Base-by-base conservation (phyloP, 35 echinoderm and acorn worm genomes). In the Acanthaster planci region DNA sequence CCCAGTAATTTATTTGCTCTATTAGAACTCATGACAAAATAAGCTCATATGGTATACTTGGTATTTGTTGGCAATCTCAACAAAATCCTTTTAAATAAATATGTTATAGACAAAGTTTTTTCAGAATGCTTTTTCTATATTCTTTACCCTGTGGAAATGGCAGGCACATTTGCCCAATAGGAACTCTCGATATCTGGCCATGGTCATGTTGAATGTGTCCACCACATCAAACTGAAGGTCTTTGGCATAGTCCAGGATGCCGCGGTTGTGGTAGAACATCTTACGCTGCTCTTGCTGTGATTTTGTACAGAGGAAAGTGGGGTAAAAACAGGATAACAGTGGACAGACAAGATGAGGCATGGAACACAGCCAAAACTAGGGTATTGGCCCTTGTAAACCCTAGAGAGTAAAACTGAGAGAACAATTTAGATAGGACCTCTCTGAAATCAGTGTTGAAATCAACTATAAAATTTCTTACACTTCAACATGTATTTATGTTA, bases 161-260 rank as follows among this genome's bases (percentile, higher is more conserved):
- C 95, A 98, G 34, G 92, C 85, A 86, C 95, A 98, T 76, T 89
- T 98, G 26, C 95, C 95, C 26, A 90, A 86, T 42, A 93, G 55
- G 85, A 98, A 98, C 36, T 98, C 95, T 80, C 51, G 90, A 59
- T 94, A 98, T 82, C 95, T 84, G 8, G 95, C 91, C 95, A 98
- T 98, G 54, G 95, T 98, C 80, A 98, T 98, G 86, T 93, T 98
- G 85, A 98, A 93, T 37, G 95, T 98, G 34, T 98, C 95, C 9
- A 98, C 60, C 12, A 91, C 78, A n/a, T 83, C 77, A 77, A 60
- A 98, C 37, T 91, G 88, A 18, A 59, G 76, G 16, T 52, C 67
- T 31, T 67, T 27, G 1, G 95, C 95, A 90, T 82, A 84, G 32
- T 86, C 31, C 37, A 78, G 56, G 7, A 98, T 84, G 31, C 92